Conservation (phyloP, 2,113 vertebrate species). For the Jacana jacana region DNA sequence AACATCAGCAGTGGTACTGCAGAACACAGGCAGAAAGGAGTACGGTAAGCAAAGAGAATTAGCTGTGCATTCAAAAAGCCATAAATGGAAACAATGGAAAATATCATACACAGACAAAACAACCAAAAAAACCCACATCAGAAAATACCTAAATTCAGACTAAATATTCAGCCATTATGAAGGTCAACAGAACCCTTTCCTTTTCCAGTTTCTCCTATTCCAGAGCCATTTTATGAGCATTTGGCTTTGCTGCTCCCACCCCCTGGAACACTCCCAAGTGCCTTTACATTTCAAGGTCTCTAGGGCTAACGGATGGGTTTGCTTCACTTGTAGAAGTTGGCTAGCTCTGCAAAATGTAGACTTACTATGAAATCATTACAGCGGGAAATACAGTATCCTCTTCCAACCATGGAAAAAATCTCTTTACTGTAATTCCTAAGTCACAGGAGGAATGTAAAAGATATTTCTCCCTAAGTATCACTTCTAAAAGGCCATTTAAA, state of each 20-base stretch:
- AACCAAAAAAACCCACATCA: neutral
- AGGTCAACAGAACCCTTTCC: neutral
- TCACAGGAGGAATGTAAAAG: neutral
- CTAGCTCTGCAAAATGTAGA: neutral
- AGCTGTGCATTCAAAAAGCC: neutral
- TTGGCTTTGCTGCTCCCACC: neutral
- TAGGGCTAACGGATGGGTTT: neutral
- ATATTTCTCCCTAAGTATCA: neutral
- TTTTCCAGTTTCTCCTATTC: neutral
- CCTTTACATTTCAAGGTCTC: neutral
- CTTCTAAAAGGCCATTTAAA: neutral
- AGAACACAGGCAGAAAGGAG: neutral
- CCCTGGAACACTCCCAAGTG: neutral
- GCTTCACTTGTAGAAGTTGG: slow-evolving; percentile 27
- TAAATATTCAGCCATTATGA: neutral
- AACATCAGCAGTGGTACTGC: neutral
- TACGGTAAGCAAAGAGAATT: rapidly evolving
- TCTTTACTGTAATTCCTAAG: neutral
- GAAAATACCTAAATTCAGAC: neutral
- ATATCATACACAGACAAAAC: neutral
- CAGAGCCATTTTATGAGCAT: neutral
- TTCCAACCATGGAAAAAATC: slow-evolving; percentile 7
- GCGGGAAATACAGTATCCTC: slow-evolving; percentile 6
- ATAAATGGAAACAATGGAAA: neutral
- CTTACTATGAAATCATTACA: neutral